Percentiles rank a stretch among this genome's conserved stretches.
phyloP scores from a whole-genome alignment of 1,140 invertebrate genomes.

The Orchesella cincta region DNA sequence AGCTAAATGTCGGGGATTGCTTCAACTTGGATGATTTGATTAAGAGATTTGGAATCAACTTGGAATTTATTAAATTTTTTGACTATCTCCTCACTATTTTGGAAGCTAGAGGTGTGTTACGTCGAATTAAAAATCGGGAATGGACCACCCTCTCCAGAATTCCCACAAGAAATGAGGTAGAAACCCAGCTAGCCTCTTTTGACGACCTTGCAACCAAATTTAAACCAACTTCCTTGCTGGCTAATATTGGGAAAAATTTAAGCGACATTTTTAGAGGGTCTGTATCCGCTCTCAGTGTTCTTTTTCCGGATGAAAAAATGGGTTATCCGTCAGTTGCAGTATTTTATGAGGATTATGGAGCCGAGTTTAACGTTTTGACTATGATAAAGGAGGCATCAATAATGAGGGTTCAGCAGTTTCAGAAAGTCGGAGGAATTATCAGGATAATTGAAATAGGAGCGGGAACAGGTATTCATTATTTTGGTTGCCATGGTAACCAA shows the following conservation, averaged over 20 bases:
- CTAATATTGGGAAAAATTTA: not conserved
- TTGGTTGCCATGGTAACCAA: no score
- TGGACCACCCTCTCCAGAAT: not conserved
- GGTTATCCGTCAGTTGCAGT: not conserved
- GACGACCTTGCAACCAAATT: not conserved
- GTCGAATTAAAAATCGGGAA: no score
- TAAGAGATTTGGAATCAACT: no score
- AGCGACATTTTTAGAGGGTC: not conserved
- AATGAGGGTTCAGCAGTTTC: not conserved
- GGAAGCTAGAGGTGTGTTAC: no score
- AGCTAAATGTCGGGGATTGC: not conserved
- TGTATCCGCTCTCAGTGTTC: not conserved
- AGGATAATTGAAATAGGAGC: constrained; percentile 42
- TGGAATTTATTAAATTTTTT: no score
- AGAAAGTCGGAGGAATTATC: not conserved
- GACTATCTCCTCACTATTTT: no score
- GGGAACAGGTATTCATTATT: no score
- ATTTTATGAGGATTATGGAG: not conserved
- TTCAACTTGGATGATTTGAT: not conserved
- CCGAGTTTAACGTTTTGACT: not conserved
- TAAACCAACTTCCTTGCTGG: no score
- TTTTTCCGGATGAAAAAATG: not conserved
- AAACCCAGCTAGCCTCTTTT: not conserved
- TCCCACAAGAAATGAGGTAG: not conserved
- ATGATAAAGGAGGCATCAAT: no score